Evolutionary conservation across 2,113 vertebrate genomes (phyloP), one percentile per base, ranked within the genome.

Genomic region (Plestiodon gilberti): DNA sequence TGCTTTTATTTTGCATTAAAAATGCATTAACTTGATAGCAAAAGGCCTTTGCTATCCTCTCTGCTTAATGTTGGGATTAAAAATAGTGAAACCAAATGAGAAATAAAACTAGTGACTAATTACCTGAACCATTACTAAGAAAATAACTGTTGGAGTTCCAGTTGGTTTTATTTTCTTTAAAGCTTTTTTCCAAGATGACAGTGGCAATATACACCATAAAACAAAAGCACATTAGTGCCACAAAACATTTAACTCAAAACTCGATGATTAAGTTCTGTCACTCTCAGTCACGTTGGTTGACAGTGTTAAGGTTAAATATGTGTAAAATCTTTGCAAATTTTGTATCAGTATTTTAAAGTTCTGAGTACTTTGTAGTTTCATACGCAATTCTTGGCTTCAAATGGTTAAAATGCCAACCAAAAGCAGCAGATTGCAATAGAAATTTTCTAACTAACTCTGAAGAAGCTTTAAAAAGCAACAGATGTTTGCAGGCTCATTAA

Each of bases 401-500:
- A 94, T 74, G 82, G 93, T 95, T 95, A 96, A 93, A 8, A 30
- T 84, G 78, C 17, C 62, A 69, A 83, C 2, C 81, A 90, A 87
- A 77, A 61, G 2, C 48, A 90, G 80, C 83, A 91, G 90, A 88
- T 69, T 18, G 3, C 85, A 91, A 85, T 70, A 88, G 87, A 92
- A 95, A 93, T 75, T 94, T 95, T 85, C 73, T 85, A 48, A 71
- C 74, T 48, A 91, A 86, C 84, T 91, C 81, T 92, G 89, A 82
- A 90, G 69, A 90, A 92, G 83, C 43, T 86, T 92, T 93, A 1
- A 85, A 88, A 89, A 94, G 89, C 23, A 89, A 81, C 86, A 87
- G 92, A 89, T 91, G 90, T 93, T 93, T 77, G 89, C 87, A 92
- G 91, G 94, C 90, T 93, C 88, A 77, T 93, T 93, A 94, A 85